A percentile compares a stretch with the other conserved stretches of the same genome.
Evolutionary conservation across 2,113 vertebrate genomes (phyloP).

Genomic region (Entelurus aequoreus): DNA sequence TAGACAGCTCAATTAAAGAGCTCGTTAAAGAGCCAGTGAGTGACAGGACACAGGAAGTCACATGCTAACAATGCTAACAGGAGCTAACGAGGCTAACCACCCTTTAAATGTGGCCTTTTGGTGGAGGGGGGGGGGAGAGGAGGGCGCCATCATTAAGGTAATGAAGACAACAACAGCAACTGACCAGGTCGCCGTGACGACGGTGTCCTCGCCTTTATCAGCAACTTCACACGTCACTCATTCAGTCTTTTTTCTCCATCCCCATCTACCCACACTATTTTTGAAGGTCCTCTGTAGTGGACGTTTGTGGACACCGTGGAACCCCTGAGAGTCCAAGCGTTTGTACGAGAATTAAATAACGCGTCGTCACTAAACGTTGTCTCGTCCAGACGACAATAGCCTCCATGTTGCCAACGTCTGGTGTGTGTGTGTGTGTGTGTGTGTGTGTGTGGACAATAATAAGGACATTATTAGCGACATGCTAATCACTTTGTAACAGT

Average conservation of each 20-base stretch:
- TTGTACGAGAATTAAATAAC: too few relatives aligned
- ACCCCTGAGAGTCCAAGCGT: too few relatives aligned
- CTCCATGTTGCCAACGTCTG: not conserved
- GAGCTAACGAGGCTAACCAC: constrained; percentile 30
- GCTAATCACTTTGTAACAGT: constrained; percentile 71
- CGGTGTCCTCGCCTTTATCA: too few relatives aligned
- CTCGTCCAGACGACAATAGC: too few relatives aligned
- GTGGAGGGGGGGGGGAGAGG: too few relatives aligned
- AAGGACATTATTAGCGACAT: constrained; percentile 55
- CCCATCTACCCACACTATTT: too few relatives aligned
- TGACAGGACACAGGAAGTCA: constrained; percentile 77
- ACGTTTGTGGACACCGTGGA: too few relatives aligned
- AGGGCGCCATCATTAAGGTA: constrained; percentile 41
- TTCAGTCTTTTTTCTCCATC: not conserved
- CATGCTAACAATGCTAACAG: constrained; percentile 87
- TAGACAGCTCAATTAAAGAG: constrained; percentile 99
- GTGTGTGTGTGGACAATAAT: constrained; percentile 61
- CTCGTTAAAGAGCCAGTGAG: constrained; percentile 90
- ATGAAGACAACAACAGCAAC: too few relatives aligned
- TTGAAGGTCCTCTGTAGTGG: too few relatives aligned
- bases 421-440: not conserved
- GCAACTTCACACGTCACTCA: constrained; percentile 18
- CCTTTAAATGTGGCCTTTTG: constrained; percentile 56
- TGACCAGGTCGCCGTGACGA: too few relatives aligned
- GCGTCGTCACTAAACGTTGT: too few relatives aligned